Evolutionary conservation across 1,140 invertebrate genomes (phyloP).

Genomic region (Drosophila triauraria): DNA sequence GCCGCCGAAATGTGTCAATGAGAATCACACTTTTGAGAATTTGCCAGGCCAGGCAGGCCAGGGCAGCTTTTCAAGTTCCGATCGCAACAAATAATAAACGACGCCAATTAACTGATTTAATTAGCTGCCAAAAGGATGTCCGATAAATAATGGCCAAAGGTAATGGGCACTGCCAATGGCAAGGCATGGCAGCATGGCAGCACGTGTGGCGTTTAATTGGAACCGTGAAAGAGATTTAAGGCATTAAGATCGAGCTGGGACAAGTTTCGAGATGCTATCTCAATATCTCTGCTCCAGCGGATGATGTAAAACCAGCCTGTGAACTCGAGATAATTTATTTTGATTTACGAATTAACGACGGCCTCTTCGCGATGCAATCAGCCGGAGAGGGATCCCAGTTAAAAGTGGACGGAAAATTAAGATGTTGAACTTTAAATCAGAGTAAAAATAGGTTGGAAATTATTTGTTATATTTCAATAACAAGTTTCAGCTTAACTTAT

Average conservation of each 20-base stretch:
- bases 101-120: constrained; percentile 53
- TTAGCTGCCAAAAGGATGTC: constrained; percentile 40
- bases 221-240: constrained; percentile 47
- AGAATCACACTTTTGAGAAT: constrained; percentile 32
- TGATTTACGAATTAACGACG: constrained; percentile 23
- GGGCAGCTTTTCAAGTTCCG: neutral
- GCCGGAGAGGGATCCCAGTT: constrained; percentile 10
- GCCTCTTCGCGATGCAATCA: constrained; percentile 6
- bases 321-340: constrained; percentile 47
- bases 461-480: neutral
- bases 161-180: constrained; percentile 47
- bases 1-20: constrained; percentile 43
- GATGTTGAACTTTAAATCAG: constrained; percentile 1
- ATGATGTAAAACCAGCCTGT: constrained; percentile 44
- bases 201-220: constrained; percentile 60
- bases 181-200: constrained; percentile 12
- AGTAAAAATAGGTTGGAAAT: neutral
- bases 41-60: neutral
- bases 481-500: neutral
- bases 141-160: constrained; percentile 38
- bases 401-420: constrained; percentile 12
- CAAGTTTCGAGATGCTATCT: constrained; percentile 46
- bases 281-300: neutral
- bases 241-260: constrained; percentile 44
- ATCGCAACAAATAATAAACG: constrained; percentile 28